phyloP scores from a whole-genome alignment of 37 sponge, comb jelly and placozoan species.

The Tethya wilhelma region DNA sequence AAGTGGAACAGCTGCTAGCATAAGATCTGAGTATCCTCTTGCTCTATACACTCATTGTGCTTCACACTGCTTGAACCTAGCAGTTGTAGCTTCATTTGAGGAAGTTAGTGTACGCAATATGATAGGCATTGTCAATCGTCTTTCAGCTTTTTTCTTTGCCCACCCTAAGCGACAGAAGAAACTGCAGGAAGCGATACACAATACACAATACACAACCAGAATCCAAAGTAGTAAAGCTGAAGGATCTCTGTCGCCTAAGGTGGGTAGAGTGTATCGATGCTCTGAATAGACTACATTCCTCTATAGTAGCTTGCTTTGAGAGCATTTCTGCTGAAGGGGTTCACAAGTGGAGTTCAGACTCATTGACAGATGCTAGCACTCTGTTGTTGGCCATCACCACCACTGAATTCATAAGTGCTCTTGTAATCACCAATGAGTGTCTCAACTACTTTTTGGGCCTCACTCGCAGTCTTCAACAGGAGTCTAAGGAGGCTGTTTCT shows the following conservation, averaged over 20 bases:
- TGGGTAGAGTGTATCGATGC: conserved; percentile 74
- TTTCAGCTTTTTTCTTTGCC: conserved; percentile 22
- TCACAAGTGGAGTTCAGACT: conserved; percentile 28
- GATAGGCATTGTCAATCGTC: conserved; percentile 29
- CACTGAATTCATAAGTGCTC: conserved; percentile 41
- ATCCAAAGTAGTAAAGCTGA: conserved; percentile 35
- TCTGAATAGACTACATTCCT: conserved; percentile 13
- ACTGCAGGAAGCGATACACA: conserved; percentile 14
- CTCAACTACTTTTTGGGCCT: conserved; percentile 42
- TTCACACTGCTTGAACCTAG: conserved; percentile 52
- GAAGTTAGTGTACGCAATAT: conserved; percentile 24
- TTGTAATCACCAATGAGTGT: conserved; percentile 38
- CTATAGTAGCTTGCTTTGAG: conserved; percentile 50
- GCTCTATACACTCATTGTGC: conserved; percentile 57
- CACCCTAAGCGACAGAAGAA: conserved; percentile 51
- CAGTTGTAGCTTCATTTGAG: conserved; percentile 49
- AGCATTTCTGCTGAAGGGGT: conserved; percentile 33
- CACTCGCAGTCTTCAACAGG: conserved; percentile 47
- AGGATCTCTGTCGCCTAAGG: conserved; percentile 63
- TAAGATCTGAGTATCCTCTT: conserved; percentile 29
- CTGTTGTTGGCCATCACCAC: conserved; percentile 29
- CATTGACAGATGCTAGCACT: conserved; percentile 53
- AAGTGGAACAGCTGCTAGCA: conserved; percentile 39
- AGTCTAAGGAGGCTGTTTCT: conserved; percentile 46
- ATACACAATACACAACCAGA: conserved; percentile 27